Conservation (phyloP, 2,113 vertebrate species). For the Panthera leo region DNA sequence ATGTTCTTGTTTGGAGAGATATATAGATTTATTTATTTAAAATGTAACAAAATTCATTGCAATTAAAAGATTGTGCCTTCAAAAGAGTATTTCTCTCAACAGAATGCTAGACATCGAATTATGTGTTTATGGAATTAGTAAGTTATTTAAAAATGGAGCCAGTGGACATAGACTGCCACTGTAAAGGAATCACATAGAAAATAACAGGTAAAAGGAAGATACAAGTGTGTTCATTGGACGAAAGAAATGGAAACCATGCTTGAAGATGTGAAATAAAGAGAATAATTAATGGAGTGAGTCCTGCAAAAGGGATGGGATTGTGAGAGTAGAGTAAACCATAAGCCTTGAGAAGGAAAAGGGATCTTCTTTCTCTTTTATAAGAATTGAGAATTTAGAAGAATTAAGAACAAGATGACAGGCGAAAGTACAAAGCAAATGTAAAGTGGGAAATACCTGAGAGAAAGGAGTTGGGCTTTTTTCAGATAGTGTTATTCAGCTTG, state of each 20-base stretch:
- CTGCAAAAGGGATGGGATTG: not conserved
- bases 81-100: not conserved
- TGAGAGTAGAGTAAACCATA: not conserved
- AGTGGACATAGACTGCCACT: not conserved
- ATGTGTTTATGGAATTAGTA: not conserved
- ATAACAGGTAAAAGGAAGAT: not conserved
- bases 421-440: not conserved
- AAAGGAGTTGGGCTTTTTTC: not conserved
- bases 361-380: not conserved
- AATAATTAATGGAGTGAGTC: not conserved
- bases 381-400: not conserved
- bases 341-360: not conserved
- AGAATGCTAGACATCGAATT: not conserved
- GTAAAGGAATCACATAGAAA: not conserved
- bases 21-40: slow-evolving; percentile 5
- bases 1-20: not conserved
- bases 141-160: not conserved
- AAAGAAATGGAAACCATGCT: not conserved
- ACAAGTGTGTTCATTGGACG: not conserved
- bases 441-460: not conserved
- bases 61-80: not conserved
- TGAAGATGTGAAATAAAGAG: not conserved
- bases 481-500: not conserved
- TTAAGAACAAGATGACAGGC: not conserved
- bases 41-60: not conserved